Evolutionary conservation across 2,888 invertebrate genomes (phyloP).

Genomic region (Drosophila koepferae): DNA sequence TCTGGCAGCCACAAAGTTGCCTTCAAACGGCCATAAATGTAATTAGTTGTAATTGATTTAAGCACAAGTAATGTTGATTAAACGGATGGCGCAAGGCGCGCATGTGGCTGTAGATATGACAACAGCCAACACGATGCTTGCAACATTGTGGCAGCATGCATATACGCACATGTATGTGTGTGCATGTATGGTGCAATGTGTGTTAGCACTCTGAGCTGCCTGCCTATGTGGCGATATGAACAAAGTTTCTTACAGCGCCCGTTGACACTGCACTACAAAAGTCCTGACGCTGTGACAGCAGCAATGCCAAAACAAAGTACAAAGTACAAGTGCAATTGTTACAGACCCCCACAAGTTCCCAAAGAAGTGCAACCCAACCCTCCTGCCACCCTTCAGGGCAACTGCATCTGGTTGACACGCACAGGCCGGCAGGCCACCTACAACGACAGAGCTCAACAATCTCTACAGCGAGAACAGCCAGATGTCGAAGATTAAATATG

Average conservation of each 20-base stretch:
- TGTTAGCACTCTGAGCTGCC: constrained; percentile 43
- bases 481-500: background rate
- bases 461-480: background rate
- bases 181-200: too few relatives aligned
- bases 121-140: constrained; percentile 48
- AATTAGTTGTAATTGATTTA: constrained; percentile 81
- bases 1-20: constrained; percentile 61
- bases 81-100: constrained; percentile 44
- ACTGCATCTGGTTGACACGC: constrained; percentile 50
- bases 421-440: constrained; percentile 34
- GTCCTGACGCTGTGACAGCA: constrained; percentile 66
- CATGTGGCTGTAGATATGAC: constrained; percentile 50
- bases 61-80: constrained; percentile 81
- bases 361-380: background rate
- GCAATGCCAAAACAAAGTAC: constrained; percentile 51
- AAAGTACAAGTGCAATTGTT: constrained; percentile 67
- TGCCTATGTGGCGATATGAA: constrained; percentile 64
- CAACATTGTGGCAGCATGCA: constrained; percentile 47
- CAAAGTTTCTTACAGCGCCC: constrained; percentile 66
- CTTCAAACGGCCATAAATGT: constrained; percentile 71
- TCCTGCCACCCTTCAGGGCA: constrained; percentile 1
- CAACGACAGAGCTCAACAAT: background rate
- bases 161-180: background rate
- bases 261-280: constrained; percentile 75
- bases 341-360: constrained; percentile 34